phyloP scores from a whole-genome alignment of 2,797 vertebrate species.

The Threskiornis aethiopicus region DNA sequence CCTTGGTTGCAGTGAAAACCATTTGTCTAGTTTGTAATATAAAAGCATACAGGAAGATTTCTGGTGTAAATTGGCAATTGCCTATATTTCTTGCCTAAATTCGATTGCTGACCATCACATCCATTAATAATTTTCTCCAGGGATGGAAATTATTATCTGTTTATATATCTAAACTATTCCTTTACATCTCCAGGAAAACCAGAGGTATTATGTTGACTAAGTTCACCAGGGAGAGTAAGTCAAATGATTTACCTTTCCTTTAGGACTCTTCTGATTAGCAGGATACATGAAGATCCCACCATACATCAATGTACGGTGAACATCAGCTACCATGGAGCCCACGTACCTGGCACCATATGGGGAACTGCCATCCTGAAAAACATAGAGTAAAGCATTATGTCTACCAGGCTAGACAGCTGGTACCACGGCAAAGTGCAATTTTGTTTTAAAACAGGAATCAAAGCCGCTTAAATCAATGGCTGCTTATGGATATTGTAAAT shows the following conservation, averaged over 20 bases:
- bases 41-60: neutral
- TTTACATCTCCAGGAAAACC: neutral
- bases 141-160: neutral
- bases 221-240: neutral
- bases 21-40: neutral
- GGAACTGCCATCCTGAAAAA: slow-evolving; percentile 86
- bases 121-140: neutral
- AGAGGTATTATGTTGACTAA: neutral
- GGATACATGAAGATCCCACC: slow-evolving; percentile 98
- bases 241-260: slow-evolving; percentile 87
- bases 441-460: neutral
- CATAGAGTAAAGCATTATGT: neutral
- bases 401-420: neutral
- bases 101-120: rapidly evolving
- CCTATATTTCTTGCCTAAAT: neutral
- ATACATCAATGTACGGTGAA: slow-evolving; percentile 93
- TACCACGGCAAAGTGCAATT: neutral
- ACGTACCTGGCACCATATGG: slow-evolving; percentile 93
- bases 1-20: neutral
- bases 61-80: neutral
- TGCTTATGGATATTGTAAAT: neutral
- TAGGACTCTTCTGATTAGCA: slow-evolving; percentile 95
- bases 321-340: slow-evolving; percentile 96
- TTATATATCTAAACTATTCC: neutral
- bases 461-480: neutral